These are phyloP conservation scores for Eilema depressum DNA, from an alignment of 2,888 invertebrate species.

Conservation along the genomic window DNA sequence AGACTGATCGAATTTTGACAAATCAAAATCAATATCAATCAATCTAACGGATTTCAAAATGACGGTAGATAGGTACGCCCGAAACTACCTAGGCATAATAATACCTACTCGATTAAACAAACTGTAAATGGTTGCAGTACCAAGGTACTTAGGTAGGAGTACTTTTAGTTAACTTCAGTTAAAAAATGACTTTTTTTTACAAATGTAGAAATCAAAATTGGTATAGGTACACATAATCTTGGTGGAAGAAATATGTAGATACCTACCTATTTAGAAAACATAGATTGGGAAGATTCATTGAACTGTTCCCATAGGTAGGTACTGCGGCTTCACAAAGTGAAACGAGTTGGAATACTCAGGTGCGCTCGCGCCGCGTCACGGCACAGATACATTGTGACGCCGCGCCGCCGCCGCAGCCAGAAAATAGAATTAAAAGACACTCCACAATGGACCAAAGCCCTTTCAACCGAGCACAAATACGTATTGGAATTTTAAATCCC, in stretches of 20 bases:
- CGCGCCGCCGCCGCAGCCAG: slow-evolving; percentile 60
- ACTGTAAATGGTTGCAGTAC: too few relatives aligned
- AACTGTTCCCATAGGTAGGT: slow-evolving; percentile 42
- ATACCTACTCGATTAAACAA: too few relatives aligned
- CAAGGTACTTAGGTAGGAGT: too few relatives aligned
- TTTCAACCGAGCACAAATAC: slow-evolving; percentile 73
- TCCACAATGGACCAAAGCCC: slow-evolving; percentile 76
- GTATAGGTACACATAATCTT: background rate
- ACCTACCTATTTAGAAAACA: background rate
- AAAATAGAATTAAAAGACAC: slow-evolving; percentile 81
- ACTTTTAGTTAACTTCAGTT: too few relatives aligned
- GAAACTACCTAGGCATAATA: too few relatives aligned
- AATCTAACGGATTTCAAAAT: too few relatives aligned
- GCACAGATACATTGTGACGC: slow-evolving; percentile 71
- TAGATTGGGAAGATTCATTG: slow-evolving; percentile 35
- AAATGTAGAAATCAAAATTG: background rate
- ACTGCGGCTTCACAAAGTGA: slow-evolving; percentile 72
- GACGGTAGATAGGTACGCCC: too few relatives aligned
- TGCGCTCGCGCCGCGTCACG: slow-evolving; percentile 64
- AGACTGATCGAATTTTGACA: background rate
- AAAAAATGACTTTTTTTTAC: background rate
- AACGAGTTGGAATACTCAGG: slow-evolving; percentile 80
- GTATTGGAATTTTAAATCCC: slow-evolving; percentile 70
- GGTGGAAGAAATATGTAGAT: background rate
- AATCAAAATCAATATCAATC: too few relatives aligned